Base-by-base conservation (phyloP, 2,888 invertebrate genomes). In the Drosophila niveifrons region DNA sequence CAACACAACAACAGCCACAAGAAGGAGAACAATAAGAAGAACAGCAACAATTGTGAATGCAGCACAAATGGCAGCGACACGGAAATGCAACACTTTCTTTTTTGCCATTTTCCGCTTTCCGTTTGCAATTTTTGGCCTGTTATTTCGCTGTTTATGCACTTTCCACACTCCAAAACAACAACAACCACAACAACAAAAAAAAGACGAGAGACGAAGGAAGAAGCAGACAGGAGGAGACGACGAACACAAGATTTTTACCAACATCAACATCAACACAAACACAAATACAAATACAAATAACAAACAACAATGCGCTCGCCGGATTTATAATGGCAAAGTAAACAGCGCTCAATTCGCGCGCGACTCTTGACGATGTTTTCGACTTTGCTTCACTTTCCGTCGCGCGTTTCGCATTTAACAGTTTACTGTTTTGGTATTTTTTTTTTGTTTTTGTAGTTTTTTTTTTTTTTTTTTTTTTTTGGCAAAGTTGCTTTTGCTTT, bases 11-110 rank as follows among this genome's bases (percentile, higher is more conserved):
- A 36, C 53, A 55, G 13, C 44, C 57, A 44, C 65, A 61, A 39
- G 17, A 55, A 50, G 46, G 43, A 29, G 23, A 34, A 41, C 31
- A 46, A 18, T 51, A 36, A 18, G 39, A 44, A 52, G 15, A 46
- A 28, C 23, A 65, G 36, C 36, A 53, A 28, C 15, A 51, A 23
- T 41, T 44, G 44, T 23, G 29, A 59, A 17, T 23, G 46, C 34
- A 59, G 13, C 28, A 47, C 34, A 41, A 61, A 39, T n/a, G 28
- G 17, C 34, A 68, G 29, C 55, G 65, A 50, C 44, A 50, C 79
- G 85, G 82, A 84, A 82, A 74, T 85, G 86, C 84, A 84, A 84
- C 84, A 84, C 88, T 86, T 85, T 36, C 88, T 86, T 85, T 36
- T 34, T 36, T 36, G 82, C 76, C 85, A 70, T 74, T 78, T 85